A percentile compares a stretch with the other conserved stretches of the same genome.
Conservation (phyloP, 2,797 vertebrate species). For the Taenioides sp. region DNA sequence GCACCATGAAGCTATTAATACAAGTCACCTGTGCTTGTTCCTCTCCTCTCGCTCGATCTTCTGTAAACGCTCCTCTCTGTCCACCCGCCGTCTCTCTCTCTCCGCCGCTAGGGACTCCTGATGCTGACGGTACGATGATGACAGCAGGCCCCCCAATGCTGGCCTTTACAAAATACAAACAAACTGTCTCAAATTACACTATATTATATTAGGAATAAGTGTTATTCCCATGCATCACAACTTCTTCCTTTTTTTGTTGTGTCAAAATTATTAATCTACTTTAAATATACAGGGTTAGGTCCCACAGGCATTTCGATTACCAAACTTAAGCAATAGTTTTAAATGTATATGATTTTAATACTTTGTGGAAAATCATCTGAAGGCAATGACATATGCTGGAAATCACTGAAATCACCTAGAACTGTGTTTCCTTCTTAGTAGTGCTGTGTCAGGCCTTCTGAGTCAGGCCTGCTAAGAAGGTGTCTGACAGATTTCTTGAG, state of each 20-base stretch:
- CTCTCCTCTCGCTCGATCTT: constrained; percentile 94
- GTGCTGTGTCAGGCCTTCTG: too few relatives aligned
- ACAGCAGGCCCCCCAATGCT: constrained; percentile 85
- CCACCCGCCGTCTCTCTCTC: constrained; percentile 88
- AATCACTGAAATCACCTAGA: neutral
- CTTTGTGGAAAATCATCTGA: neutral
- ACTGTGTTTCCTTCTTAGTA: neutral
- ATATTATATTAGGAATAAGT: neutral
- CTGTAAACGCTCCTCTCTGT: constrained; percentile 91
- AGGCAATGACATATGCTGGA: neutral
- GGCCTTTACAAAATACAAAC: constrained; percentile 65
- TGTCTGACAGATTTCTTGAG: neutral
- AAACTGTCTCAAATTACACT: neutral
- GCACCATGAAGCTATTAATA: neutral
- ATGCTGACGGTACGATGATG: constrained; percentile 93
- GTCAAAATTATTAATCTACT: too few relatives aligned
- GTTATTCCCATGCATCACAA: too few relatives aligned
- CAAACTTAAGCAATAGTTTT: neutral
- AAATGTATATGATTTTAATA: neutral
- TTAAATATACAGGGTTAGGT: neutral
- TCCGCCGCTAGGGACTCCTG: constrained; percentile 94
- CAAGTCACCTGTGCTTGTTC: constrained; percentile 89
- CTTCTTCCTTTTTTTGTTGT: too few relatives aligned
- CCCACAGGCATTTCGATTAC: neutral
- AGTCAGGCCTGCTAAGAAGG: too few relatives aligned